phyloP scores from a whole-genome alignment of 2,797 vertebrate species.

The Propithecus perrieri region DNA sequence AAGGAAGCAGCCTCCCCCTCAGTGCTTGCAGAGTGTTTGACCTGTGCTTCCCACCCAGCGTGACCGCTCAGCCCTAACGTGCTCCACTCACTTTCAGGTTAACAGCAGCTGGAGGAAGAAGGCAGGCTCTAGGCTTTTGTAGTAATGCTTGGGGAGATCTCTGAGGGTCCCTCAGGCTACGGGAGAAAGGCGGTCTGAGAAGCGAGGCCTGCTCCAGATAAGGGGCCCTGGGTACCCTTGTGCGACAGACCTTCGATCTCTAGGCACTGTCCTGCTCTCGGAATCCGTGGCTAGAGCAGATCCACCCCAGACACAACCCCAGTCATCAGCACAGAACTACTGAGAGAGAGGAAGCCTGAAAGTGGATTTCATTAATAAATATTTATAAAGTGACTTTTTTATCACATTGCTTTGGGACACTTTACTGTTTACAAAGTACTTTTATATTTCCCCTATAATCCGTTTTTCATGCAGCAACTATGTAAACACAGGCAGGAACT shows the following conservation, averaged over 20 bases:
- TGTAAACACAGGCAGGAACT: background rate
- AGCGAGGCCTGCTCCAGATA: background rate
- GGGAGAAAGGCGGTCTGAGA: background rate
- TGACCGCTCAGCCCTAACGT: background rate
- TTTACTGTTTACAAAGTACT: background rate
- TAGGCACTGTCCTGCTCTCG: background rate
- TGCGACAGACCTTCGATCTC: no score
- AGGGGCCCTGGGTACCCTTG: rapidly evolving
- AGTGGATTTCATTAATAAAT: background rate
- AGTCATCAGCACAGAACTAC: rapidly evolving
- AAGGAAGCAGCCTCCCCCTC: background rate
- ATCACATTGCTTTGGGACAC: background rate
- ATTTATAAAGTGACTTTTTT: background rate
- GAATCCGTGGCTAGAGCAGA: background rate
- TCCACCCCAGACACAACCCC: rapidly evolving
- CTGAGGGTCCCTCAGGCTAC: background rate
- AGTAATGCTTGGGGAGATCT: background rate
- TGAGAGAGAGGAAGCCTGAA: background rate
- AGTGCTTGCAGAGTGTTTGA: rapidly evolving
- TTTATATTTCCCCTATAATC: background rate
- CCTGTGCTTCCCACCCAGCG: background rate
- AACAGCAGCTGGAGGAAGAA: background rate
- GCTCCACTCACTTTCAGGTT: background rate
- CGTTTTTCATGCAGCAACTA: background rate
- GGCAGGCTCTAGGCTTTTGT: background rate